Evolutionary conservation across 2,113 vertebrate genomes (phyloP), one percentile per base, ranked within the genome.

Genomic region (Peromyscus californicus): DNA sequence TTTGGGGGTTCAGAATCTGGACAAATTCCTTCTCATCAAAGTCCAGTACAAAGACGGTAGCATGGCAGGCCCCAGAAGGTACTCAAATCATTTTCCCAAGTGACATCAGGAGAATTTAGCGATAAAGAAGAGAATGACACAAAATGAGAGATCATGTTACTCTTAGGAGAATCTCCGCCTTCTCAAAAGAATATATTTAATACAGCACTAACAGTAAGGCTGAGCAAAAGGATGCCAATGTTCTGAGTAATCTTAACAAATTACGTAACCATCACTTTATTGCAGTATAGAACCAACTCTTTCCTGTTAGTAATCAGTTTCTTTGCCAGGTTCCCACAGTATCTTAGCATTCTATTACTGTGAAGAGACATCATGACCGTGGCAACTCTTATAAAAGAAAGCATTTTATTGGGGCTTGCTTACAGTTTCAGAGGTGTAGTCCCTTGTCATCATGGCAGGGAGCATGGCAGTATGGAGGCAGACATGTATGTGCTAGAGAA

Each of bases 221-320:
- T 95, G 82, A 95, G 85, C n/a, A 97, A 72, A 98, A 98, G 85
- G 90, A 97, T 97, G 96, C 91, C 92, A 75, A 96, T 95, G 95
- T 91, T 98, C 97, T 97, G 88, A 97, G 98, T 97, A 79, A 97
- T 97, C 96, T 97, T 96, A 98, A 97, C 82, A 97, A 98, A 98
- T 95, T 98, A 96, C 95, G 89, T 96, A 98, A 98, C 97, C 76
- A 97, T 97, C 86, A 95, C 51, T 98, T 98, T 96, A 97, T 98
- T 99, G 88, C 79, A 94, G 57, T 67, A 33, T 94, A 96, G 83
- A 95, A 96, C 65, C 87, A 97, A 98, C 98, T 98, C 97, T 98
- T 98, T 98, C 97, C 97, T 97, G 97, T 98, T 97, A 98, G 98
- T 97, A 94, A 98, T 98, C 98, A 90, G 98, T 98, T 98, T 94